A percentile compares a stretch with the other conserved stretches of the same genome.
phyloP scores from a whole-genome alignment of 2,888 invertebrate species.

The Boloria euphrosyne region DNA sequence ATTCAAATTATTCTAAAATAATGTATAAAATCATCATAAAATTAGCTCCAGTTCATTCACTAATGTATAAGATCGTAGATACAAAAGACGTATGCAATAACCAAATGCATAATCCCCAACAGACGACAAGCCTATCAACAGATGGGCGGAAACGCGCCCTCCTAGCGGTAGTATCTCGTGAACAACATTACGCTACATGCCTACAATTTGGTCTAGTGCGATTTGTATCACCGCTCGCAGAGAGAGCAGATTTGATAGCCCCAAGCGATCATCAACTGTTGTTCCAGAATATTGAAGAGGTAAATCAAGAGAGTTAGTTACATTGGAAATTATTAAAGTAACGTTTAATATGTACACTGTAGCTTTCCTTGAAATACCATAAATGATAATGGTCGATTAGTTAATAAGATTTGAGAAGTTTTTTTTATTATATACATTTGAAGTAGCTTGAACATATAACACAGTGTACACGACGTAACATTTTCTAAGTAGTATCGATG shows the following conservation, averaged over 20 bases:
- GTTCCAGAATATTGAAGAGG: constrained; percentile 93
- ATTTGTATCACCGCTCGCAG: constrained; percentile 88
- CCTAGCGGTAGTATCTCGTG: constrained; percentile 88
- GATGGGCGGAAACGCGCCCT: constrained; percentile 87
- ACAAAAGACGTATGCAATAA: neutral
- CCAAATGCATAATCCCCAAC: constrained; percentile 32
- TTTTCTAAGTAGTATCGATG: too few species aligned
- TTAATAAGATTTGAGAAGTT: too few species aligned
- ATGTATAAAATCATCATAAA: too few species aligned
- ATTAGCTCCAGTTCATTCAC: too few species aligned
- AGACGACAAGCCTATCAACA: constrained; percentile 73
- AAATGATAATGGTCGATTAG: too few species aligned
- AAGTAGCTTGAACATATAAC: too few species aligned
- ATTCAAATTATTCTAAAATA: too few species aligned
- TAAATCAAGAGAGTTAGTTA: constrained; percentile 49
- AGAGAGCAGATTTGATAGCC: constrained; percentile 89
- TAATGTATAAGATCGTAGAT: too few species aligned
- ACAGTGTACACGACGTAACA: too few species aligned
- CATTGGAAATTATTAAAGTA: neutral
- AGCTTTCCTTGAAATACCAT: too few species aligned
- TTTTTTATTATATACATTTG: too few species aligned
- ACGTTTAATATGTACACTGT: too few species aligned
- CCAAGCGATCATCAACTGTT: constrained; percentile 89
- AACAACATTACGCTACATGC: constrained; percentile 89
- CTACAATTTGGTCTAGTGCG: constrained; percentile 90